Percentiles rank a stretch among this genome's conserved stretches.
These are phyloP conservation scores for Mobula birostris DNA, from an alignment of 2,113 vertebrate species.

Conservation along the genomic window DNA sequence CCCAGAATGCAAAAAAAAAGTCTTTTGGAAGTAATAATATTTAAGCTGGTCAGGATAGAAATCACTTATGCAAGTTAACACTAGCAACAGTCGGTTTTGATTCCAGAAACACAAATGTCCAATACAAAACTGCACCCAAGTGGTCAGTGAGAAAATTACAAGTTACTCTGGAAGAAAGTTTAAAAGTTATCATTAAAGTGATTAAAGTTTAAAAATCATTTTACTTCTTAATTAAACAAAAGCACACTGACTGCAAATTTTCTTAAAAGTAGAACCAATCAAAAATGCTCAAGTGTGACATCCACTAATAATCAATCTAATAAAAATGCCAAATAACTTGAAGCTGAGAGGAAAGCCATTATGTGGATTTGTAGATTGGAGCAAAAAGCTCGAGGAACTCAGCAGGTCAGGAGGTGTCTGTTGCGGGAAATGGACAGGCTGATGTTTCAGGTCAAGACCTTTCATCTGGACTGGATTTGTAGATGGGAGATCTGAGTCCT, in stretches of 20 bases:
- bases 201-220: background rate
- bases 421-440: background rate
- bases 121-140: background rate
- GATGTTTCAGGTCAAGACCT: too few species aligned
- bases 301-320: background rate
- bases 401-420: too few species aligned
- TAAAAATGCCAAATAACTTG: too few species aligned
- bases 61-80: background rate
- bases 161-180: background rate
- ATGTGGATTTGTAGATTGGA: background rate
- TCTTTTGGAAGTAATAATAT: background rate
- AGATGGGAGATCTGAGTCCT: background rate
- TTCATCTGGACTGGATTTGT: background rate
- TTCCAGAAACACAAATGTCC: background rate
- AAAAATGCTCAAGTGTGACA: background rate
- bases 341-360: too few species aligned
- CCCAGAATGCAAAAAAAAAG: background rate
- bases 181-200: background rate
- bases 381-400: too few species aligned
- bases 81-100: background rate
- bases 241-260: background rate
- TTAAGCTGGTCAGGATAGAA: background rate
- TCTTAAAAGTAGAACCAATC: background rate
- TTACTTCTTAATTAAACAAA: background rate
- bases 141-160: background rate